phyloP scores from a whole-genome alignment of 2,113 vertebrate genomes.

The Tachysurus vachellii region DNA sequence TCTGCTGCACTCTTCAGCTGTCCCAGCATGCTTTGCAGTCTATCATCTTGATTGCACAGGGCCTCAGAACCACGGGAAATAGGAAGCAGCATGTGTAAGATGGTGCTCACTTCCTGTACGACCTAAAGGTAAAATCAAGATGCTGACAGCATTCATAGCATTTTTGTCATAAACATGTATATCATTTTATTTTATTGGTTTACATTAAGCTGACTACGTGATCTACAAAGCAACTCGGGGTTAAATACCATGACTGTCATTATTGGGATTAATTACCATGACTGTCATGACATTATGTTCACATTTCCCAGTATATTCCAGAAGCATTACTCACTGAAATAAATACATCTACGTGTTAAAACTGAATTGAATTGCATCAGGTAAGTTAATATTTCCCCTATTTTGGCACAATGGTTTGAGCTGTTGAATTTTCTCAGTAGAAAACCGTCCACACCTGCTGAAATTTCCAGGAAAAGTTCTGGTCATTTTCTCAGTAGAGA shows the following conservation, averaged over 20 bases:
- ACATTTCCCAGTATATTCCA: background rate
- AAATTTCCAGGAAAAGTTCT: background rate
- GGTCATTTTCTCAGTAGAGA: background rate
- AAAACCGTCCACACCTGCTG: background rate
- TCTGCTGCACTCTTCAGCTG: constrained; percentile 65
- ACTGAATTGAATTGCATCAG: background rate
- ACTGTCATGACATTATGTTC: too few species aligned
- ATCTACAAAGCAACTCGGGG: background rate
- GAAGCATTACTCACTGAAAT: background rate
- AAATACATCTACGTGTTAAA: background rate
- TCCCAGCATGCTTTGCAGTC: constrained; percentile 59
- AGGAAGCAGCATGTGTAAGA: constrained; percentile 65
- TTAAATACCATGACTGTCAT: background rate
- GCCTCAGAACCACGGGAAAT: constrained; percentile 45
- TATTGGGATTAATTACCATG: background rate
- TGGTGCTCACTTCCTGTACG: constrained; percentile 62
- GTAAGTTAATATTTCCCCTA: background rate
- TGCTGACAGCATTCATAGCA: background rate
- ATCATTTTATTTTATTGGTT: background rate
- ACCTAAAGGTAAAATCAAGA: constrained; percentile 56
- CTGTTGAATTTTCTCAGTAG: background rate
- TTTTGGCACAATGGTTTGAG: background rate
- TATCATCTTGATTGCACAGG: constrained; percentile 47
- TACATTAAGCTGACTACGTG: background rate
- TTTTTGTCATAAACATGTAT: background rate